These are phyloP conservation scores for Esox niger DNA, from an alignment of 2,113 vertebrate species.

Conservation along the genomic window DNA sequence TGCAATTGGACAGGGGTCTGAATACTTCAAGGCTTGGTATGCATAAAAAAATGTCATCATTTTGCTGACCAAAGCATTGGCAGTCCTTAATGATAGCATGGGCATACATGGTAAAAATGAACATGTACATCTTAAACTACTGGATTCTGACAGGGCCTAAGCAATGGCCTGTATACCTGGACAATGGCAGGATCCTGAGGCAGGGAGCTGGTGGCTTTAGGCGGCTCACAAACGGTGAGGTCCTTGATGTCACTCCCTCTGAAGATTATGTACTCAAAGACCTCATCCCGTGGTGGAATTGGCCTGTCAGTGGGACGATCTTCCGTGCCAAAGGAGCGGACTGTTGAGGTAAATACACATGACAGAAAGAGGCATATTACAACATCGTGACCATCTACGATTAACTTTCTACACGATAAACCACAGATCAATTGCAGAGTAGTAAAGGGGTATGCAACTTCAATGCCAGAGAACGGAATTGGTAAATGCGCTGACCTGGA, in stretches of 20 bases:
- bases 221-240: slow-evolving; percentile 95
- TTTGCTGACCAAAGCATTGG: no score
- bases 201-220: slow-evolving; percentile 88
- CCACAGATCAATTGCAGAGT: no score
- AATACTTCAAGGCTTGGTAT: no score
- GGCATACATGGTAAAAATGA: no score
- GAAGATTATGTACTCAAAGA: slow-evolving; percentile 98
- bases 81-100: no score
- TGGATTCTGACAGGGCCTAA: background rate
- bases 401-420: no score
- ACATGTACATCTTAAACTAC: no score
- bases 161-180: slow-evolving; percentile 74
- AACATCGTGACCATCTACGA: background rate
- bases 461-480: no score
- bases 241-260: slow-evolving; percentile 97
- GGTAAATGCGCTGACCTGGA: no score
- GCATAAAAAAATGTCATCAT: no score
- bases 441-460: no score
- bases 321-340: slow-evolving; percentile 96
- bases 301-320: slow-evolving; percentile 95
- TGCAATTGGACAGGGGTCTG: no score
- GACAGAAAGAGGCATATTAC: background rate
- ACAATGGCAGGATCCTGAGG: slow-evolving; percentile 98
- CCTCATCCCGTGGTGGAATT: slow-evolving; percentile 93
- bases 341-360: slow-evolving; percentile 46